Conservation (phyloP, 2,113 vertebrate species). For the Porphyrio hochstetteri region DNA sequence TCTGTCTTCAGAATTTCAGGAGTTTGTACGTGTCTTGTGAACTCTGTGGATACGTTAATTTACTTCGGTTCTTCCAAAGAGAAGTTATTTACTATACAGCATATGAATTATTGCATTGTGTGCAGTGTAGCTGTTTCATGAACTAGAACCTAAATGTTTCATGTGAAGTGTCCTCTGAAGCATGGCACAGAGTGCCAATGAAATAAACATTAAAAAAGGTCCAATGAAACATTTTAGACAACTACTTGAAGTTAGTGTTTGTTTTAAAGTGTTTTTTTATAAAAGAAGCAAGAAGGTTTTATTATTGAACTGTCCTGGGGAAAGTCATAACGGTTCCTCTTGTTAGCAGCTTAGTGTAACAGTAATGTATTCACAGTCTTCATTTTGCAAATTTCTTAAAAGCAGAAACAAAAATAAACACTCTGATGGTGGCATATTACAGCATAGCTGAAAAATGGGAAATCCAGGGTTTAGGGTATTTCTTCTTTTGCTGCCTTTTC, state of each 20-base stretch:
- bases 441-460: neutral
- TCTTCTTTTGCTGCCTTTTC: neutral
- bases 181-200: neutral
- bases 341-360: neutral
- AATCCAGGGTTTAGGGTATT: neutral
- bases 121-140: neutral
- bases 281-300: neutral
- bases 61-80: neutral
- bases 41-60: neutral
- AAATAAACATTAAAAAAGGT: neutral
- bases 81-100: neutral
- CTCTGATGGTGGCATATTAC: neutral
- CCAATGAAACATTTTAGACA: neutral
- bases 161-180: neutral
- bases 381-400: neutral
- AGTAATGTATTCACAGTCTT: neutral
- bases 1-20: neutral
- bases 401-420: neutral
- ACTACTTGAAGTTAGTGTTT: neutral
- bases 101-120: neutral
- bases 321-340: neutral
- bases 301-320: neutral
- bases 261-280: neutral
- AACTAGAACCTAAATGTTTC: neutral
- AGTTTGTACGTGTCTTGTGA: neutral